Evolutionary conservation across 2,113 vertebrate genomes (phyloP), one percentile per base, ranked within the genome.

Genomic region (Myotis yumanensis): DNA sequence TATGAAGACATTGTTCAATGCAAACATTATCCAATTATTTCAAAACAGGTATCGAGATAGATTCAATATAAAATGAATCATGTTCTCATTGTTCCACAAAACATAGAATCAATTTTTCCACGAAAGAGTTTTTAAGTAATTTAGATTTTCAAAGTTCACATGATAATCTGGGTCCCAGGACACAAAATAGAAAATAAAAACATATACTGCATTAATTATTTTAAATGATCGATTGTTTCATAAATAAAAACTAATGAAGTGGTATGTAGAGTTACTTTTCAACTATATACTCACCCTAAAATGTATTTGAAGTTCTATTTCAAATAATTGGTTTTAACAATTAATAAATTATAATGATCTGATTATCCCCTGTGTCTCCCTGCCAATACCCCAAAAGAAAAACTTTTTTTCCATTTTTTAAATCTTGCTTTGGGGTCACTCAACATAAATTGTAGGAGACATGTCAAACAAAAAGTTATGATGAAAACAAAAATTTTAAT

Each of bases 401-500:
- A 12, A 30, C 3, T 87, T 77, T 83, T 57, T 11, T 94, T 76
- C 23, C 28, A 28, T 62, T 94, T 91, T 87, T 89, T 20, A 77
- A 80, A 40, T 32, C 23, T n/a, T 57, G 37, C 8, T 86, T 79
- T 10, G 15, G 9, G 11, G 7, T 28, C 46, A 57, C n/a, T 59
- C 79, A 93, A 91, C 14, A 90, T 59, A 96, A 90, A 86, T 72
- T 89, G 17, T 73, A 90, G 79, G 46, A 96, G 95, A 96, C 94
- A 94, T 82, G 40, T 40, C 89, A 90, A 90, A 92, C 62, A 96
- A 86, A 96, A 76, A 79, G 22, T 62, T 43, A 3, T 71, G 73
- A 54, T 94, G 96, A 86, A 86, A 94, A 82, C 90, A 48, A 82
- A 48, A 82, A 54, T 8, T 68, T 92, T 94, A 92, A 89, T 89